Conservation (phyloP, 2,888 invertebrate genomes). For the Schrankia costaestrigalis region DNA sequence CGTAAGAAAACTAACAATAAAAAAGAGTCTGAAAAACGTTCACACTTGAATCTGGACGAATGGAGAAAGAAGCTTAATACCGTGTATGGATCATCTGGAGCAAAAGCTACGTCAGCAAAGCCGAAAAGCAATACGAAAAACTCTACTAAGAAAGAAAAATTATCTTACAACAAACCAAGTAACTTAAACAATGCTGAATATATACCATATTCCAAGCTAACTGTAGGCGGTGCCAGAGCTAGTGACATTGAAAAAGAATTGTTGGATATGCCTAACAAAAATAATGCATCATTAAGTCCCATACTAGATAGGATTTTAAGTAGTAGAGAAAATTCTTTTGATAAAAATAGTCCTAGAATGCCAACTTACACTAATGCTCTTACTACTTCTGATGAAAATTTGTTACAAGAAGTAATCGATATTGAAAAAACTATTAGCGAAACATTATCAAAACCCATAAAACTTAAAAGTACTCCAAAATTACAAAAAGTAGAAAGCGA, state of each 20-base stretch:
- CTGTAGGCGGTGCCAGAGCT: constrained; percentile 65
- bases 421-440: constrained; percentile 60
- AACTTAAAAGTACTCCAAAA: neutral
- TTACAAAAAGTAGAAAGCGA: constrained; percentile 29
- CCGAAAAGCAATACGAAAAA: constrained; percentile 28
- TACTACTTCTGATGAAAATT: constrained; percentile 70
- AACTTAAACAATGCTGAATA: constrained; percentile 59
- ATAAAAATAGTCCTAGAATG: constrained; percentile 43
- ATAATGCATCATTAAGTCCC: constrained; percentile 56
- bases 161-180: constrained; percentile 9
- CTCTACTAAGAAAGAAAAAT: constrained; percentile 30
- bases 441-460: neutral
- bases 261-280: constrained; percentile 51
- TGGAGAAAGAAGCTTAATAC: constrained; percentile 64
- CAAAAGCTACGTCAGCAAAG: constrained; percentile 32
- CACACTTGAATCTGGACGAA: constrained; percentile 48
- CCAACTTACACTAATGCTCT: constrained; percentile 41
- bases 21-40: constrained; percentile 37
- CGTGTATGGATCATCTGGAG: constrained; percentile 50
- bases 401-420: constrained; percentile 67
- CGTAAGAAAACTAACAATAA: constrained; percentile 34
- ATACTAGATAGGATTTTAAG: constrained; percentile 65
- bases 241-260: constrained; percentile 71
- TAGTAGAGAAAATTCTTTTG: constrained; percentile 61
- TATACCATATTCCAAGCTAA: constrained; percentile 73